These are phyloP conservation scores for Chamaetylas fuelleborni DNA, from an alignment of 2,113 vertebrate species.

Conservation along the genomic window DNA sequence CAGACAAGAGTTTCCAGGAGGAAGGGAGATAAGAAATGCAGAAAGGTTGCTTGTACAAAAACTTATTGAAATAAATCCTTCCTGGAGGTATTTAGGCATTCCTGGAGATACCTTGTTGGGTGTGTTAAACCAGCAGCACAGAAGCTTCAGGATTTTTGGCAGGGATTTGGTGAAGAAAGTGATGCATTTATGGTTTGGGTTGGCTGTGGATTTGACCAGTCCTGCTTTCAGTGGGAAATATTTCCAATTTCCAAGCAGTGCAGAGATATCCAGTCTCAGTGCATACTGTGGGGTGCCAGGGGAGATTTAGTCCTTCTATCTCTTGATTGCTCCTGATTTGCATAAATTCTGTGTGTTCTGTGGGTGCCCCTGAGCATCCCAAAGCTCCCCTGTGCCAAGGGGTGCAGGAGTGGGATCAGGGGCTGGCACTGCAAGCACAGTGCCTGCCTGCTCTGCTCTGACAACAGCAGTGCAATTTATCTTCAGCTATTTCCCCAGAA, in stretches of 20 bases:
- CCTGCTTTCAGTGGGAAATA: neutral
- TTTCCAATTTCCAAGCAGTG: neutral
- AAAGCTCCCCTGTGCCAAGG: fast-evolving
- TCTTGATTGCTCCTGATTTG: neutral
- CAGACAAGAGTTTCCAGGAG: conserved; percentile 55
- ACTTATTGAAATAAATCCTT: neutral
- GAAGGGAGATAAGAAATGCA: neutral
- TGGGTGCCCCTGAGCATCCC: neutral
- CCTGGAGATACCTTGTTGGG: neutral
- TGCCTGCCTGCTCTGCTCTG: neutral
- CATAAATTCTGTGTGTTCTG: neutral
- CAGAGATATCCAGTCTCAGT: neutral
- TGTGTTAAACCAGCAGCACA: neutral
- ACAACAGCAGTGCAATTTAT: neutral
- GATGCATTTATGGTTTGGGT: neutral
- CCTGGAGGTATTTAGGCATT: neutral
- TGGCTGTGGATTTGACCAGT: neutral
- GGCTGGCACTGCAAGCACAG: fast-evolving
- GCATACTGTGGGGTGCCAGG: fast-evolving
- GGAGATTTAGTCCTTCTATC: neutral
- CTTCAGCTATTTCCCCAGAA: neutral
- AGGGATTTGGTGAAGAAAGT: neutral
- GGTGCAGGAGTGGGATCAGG: fast-evolving
- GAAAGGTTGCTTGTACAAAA: neutral
- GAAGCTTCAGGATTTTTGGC: neutral